Base-by-base conservation (phyloP, 2,888 invertebrate genomes). In the Torymus aiolomorphi region DNA sequence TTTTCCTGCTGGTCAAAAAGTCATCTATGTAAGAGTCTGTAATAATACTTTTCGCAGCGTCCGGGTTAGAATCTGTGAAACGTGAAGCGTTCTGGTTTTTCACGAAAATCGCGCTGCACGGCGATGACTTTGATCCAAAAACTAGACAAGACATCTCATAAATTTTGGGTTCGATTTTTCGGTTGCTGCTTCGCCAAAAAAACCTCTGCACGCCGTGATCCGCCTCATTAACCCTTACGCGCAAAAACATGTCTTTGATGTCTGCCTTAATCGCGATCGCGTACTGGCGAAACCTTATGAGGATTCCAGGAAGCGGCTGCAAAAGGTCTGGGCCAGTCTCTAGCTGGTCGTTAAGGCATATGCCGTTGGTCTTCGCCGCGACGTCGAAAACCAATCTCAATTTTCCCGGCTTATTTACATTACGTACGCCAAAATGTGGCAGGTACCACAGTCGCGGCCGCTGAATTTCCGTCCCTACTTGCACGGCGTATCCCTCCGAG, bases 161-260 rank as follows among this genome's bases (percentile, higher is more conserved):
- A 2, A 13, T 31, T 5, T 71, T 14, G 2, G 71, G 61, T 1
- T 16, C n/a, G 0, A 24, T 18, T 1, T 42, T 61, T 51, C 61
- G 54, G 4, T 51, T 24, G 8, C 2, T 14, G 1, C 72, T n/a
- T 0, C 62, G 56, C 62, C 62, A 72, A 12, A 72, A 56, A 31
- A 72, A 62, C 10, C 61, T 62, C 14, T 72, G 62, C 11, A 52
- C 72, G 2, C 13, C 62, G 14, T 24, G 59, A 51, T 71, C 71
- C 20, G 16, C 2, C 20, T 71, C 51, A 11, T 24, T 10, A 3
- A 61, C 20, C 98, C 88, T 99, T 98, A 69, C 99, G 99, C 1
- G 99, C 99, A 51, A 99, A n/a, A n/a, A n/a, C n/a, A n/a, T n/a
- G n/a, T n/a, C n/a, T n/a, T n/a, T n/a, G n/a, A n/a, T n/a, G n/a